Evolutionary conservation across 1,140 invertebrate species (phyloP).

Genomic region (Lamellibrachia luymesi): DNA sequence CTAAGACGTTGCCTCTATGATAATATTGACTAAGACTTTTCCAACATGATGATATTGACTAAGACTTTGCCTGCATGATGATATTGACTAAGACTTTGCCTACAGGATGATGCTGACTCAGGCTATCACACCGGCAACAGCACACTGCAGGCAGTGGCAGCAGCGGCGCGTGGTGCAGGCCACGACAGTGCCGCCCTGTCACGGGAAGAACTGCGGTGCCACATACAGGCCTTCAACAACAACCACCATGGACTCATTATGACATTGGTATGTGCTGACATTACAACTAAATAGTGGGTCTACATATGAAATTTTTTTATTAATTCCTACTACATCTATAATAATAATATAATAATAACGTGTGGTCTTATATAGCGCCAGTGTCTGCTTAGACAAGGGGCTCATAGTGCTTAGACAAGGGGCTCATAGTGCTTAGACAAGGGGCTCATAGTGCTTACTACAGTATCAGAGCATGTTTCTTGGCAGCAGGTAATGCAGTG

Average conservation of each 20-base stretch:
- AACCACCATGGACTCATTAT: slow-evolving; percentile 52
- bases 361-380: too few relatives aligned
- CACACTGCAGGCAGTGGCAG: slow-evolving; percentile 38
- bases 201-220: slow-evolving; percentile 48
- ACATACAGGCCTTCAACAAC: slow-evolving; percentile 54
- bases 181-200: slow-evolving; percentile 34
- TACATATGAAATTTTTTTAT: too few relatives aligned
- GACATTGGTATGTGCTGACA: slow-evolving; percentile 44
- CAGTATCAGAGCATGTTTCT: too few relatives aligned
- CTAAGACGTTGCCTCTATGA: slow-evolving; percentile 32
- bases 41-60: background rate
- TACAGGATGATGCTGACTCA: slow-evolving; percentile 51
- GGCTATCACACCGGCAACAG: slow-evolving; percentile 53
- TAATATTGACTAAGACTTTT: background rate
- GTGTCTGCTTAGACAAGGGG: too few relatives aligned
- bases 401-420: too few relatives aligned
- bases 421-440: too few relatives aligned
- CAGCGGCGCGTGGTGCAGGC: slow-evolving; percentile 35
- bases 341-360: too few relatives aligned
- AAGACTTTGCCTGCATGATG: background rate
- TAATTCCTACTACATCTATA: too few relatives aligned
- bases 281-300: too few relatives aligned
- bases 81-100: background rate
- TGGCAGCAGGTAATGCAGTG: too few relatives aligned
- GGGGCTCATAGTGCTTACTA: too few relatives aligned